phyloP scores from a whole-genome alignment of 2,797 vertebrate genomes.

The Argentina silus region DNA sequence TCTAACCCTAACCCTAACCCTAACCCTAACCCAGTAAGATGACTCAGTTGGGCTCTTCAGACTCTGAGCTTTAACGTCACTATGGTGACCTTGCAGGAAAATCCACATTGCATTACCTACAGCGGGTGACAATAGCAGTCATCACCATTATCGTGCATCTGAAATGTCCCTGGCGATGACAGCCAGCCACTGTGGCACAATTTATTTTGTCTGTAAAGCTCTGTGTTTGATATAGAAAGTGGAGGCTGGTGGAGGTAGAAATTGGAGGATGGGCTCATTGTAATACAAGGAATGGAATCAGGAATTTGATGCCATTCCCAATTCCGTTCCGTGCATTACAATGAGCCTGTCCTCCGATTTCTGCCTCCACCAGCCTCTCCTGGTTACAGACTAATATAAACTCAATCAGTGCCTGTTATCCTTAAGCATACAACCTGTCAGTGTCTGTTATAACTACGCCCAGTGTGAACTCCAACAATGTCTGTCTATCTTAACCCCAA shows the following conservation, averaged over 20 bases:
- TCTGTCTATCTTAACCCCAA: no score
- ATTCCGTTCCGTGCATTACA: no score
- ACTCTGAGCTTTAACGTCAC: conserved; percentile 73
- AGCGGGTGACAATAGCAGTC: conserved; percentile 73
- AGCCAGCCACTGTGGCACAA: conserved; percentile 35
- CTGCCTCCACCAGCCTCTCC: no score
- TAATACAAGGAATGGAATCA: no score
- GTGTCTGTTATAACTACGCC: not conserved
- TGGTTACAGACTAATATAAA: conserved; percentile 24
- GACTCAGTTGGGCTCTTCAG: conserved; percentile 74
- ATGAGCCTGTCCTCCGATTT: no score
- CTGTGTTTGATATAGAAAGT: no score
- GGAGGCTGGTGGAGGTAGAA: no score
- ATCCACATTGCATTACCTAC: conserved; percentile 79
- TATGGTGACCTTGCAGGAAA: conserved; percentile 79
- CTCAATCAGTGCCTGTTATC: conserved; percentile 31
- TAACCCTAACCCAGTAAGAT: conserved; percentile 59
- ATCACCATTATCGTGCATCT: conserved; percentile 61
- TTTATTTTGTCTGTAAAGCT: not conserved
- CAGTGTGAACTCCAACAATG: conserved; percentile 14
- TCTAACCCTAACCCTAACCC: no score
- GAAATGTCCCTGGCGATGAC: conserved; percentile 60
- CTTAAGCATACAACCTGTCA: not conserved
- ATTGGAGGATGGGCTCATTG: no score
- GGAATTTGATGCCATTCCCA: no score